A percentile compares a stretch with the other conserved stretches of the same genome.
Conservation (phyloP, 2,113 vertebrate genomes). For the Crocuta crocuta region DNA sequence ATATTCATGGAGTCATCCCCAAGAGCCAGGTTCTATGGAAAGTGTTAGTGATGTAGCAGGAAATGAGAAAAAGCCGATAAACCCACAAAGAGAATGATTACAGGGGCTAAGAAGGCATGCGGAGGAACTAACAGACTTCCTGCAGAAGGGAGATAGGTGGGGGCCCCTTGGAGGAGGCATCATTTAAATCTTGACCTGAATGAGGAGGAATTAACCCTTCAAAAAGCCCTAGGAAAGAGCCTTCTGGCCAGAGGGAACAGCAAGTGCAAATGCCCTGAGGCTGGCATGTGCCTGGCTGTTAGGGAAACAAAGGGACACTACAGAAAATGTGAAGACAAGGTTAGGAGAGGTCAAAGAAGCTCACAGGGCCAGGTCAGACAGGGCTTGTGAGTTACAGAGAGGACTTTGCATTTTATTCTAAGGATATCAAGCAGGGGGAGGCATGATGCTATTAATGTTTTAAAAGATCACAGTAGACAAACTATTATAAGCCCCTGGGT, state of each 20-base stretch:
- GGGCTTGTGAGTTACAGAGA: neutral
- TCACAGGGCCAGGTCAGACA: too few species aligned
- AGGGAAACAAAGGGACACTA: neutral
- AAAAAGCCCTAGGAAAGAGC: neutral
- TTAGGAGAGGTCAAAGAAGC: neutral
- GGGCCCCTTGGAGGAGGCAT: neutral
- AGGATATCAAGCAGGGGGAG: neutral
- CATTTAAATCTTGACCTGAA: neutral
- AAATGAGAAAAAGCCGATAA: neutral
- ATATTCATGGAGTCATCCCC: neutral
- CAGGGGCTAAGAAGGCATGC: neutral
- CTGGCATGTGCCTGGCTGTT: neutral
- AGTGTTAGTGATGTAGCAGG: neutral
- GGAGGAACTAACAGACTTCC: neutral
- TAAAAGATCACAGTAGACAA: neutral
- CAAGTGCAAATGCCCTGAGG: neutral
- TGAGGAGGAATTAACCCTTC: neutral
- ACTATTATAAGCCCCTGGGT: neutral
- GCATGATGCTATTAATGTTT: neutral
- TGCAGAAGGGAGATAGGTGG: neutral
- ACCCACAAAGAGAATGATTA: neutral
- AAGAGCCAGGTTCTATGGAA: neutral
- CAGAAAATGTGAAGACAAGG: fast-evolving
- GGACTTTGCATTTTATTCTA: neutral
- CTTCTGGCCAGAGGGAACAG: neutral